Evolutionary conservation across 2,888 invertebrate species (phyloP).

Genomic region (Erynnis tages): DNA sequence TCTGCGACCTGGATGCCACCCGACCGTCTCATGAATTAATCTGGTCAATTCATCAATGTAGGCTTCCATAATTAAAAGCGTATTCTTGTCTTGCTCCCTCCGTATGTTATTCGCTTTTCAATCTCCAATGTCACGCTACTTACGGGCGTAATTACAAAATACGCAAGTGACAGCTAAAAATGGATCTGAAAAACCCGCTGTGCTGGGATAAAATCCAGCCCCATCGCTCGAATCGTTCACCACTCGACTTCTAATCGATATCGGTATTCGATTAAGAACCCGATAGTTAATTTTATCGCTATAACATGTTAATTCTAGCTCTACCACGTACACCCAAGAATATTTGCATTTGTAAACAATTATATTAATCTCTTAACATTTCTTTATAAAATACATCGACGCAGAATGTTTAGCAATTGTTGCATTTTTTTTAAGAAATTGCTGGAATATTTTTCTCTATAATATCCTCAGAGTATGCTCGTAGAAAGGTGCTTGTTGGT

Average conservation of each 20-base stretch:
- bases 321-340: neutral
- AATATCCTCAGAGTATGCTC: no score
- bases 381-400: no score
- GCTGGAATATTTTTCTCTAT: no score
- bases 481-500: no score
- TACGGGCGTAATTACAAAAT: conserved; percentile 22
- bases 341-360: conserved; percentile 17
- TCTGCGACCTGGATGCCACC: conserved; percentile 71
- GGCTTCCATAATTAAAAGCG: conserved; percentile 49
- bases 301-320: conserved; percentile 20
- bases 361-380: no score
- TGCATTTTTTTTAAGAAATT: no score
- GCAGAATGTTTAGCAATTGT: no score
- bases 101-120: conserved; percentile 11
- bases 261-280: conserved; percentile 29
- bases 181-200: conserved; percentile 32
- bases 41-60: conserved; percentile 68
- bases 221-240: conserved; percentile 12
- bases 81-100: conserved; percentile 31
- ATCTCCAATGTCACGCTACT: conserved; percentile 24
- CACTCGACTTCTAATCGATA: conserved; percentile 29
- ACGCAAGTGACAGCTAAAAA: conserved; percentile 27
- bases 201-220: conserved; percentile 29
- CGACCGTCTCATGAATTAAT: conserved; percentile 65
- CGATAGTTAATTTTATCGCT: conserved; percentile 20